phyloP scores from a whole-genome alignment of 2,113 vertebrate genomes.

The Paramormyrops kingsleyae region DNA sequence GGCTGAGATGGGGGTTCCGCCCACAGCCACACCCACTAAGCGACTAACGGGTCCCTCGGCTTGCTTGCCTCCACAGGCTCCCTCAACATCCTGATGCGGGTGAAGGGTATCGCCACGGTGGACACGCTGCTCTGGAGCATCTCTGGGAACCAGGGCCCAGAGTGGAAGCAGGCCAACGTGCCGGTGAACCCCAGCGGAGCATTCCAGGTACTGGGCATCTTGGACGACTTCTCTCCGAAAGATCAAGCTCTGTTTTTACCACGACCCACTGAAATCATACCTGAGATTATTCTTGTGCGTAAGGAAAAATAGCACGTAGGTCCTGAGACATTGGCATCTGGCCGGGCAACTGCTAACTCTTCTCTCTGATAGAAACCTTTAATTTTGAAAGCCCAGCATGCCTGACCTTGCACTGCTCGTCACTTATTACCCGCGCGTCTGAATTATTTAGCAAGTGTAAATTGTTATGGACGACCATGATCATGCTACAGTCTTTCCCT shows the following conservation, averaged over 20 bases:
- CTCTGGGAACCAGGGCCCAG: conserved; percentile 76
- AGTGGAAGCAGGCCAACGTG: conserved; percentile 82
- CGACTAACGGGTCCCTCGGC: background rate
- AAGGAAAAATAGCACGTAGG: background rate
- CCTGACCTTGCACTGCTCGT: background rate
- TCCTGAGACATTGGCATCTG: background rate
- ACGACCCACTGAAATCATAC: background rate
- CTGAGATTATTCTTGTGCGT: background rate
- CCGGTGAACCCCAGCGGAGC: conserved; percentile 83
- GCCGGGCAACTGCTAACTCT: background rate
- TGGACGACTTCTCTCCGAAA: background rate
- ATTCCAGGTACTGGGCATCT: conserved; percentile 76
- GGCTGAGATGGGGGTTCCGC: background rate
- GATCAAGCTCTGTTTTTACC: background rate
- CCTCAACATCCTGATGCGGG: conserved; percentile 80
- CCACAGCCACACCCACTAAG: background rate
- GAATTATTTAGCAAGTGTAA: background rate
- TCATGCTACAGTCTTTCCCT: background rate
- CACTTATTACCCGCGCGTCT: background rate
- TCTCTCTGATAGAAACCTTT: background rate
- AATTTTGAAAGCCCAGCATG: background rate
- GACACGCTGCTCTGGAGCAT: conserved; percentile 79
- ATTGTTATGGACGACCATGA: background rate
- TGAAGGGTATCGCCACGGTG: conserved; percentile 73
- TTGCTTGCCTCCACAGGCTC: conserved; percentile 63